Conservation (phyloP, 2,797 vertebrate genomes). For the Meda fulgida region DNA sequence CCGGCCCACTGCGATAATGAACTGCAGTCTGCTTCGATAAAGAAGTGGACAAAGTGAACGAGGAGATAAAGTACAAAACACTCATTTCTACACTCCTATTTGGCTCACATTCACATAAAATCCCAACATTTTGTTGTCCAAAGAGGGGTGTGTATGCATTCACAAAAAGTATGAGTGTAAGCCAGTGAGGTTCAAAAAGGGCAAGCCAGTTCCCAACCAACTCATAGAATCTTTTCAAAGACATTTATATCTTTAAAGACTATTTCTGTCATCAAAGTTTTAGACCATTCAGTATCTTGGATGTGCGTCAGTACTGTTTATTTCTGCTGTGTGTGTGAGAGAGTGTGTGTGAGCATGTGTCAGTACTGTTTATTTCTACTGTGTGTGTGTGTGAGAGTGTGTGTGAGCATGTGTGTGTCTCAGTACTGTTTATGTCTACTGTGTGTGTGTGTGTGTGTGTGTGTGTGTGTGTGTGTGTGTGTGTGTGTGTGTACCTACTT, state of each 20-base stretch:
- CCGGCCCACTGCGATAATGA: slow-evolving; percentile 32
- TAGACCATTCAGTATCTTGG: not conserved
- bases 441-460: not conserved
- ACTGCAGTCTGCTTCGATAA: not conserved
- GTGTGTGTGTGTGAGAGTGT: not conserved
- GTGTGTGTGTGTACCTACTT: not conserved
- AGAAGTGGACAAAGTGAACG: not conserved
- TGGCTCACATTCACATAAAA: not conserved
- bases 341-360: not conserved
- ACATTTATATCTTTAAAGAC: not conserved
- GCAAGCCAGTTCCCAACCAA: not conserved
- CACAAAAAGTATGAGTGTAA: fast-evolving
- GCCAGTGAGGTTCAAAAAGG: not conserved
- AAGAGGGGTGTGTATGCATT: not conserved
- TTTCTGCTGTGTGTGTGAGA: not conserved
- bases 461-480: not conserved
- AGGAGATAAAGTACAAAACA: not conserved
- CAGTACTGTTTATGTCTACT: not conserved
- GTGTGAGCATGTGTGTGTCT: no score
- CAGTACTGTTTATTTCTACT: no score
- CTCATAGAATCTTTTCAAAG: not conserved
- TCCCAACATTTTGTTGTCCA: fast-evolving
- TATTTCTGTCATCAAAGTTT: not conserved
- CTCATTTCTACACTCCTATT: not conserved
- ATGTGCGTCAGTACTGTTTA: not conserved